Conservation (phyloP, 2,888 invertebrate genomes). For the Branchipolynoe longqiensis region DNA sequence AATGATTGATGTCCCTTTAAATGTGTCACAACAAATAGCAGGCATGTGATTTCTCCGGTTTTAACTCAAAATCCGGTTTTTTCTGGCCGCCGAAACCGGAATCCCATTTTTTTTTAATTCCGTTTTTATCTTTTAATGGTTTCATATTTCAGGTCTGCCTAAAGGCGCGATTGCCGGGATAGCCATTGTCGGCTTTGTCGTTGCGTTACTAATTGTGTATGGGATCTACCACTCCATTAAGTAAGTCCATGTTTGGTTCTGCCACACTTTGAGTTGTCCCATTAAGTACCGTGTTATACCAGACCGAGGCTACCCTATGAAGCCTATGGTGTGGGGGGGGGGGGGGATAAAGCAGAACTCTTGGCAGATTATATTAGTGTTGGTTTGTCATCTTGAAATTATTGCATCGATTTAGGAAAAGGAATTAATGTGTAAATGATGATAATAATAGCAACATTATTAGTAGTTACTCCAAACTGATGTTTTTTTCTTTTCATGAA, state of each 20-base stretch:
- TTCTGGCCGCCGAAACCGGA: background rate
- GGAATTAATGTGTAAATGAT: too few relatives aligned
- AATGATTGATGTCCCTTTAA: background rate
- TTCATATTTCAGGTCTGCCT: background rate
- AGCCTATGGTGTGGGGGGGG: background rate
- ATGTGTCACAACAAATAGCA: background rate
- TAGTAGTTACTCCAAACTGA: too few relatives aligned
- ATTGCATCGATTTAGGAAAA: too few relatives aligned
- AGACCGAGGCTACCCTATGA: background rate
- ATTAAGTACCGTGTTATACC: background rate
- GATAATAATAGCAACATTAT: too few relatives aligned
- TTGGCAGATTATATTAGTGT: background rate
- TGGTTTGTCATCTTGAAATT: too few relatives aligned
- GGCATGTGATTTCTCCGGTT: too few relatives aligned
- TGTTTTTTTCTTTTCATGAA: too few relatives aligned
- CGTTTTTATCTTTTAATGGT: too few relatives aligned
- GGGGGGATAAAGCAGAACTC: too few relatives aligned
- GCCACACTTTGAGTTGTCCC: background rate
- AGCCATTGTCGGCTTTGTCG: background rate
- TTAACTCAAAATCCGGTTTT: too few relatives aligned
- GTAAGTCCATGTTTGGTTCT: background rate
- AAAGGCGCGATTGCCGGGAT: background rate
- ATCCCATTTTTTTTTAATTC: background rate
- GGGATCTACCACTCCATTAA: background rate
- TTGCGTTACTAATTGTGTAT: background rate